Evolutionary conservation across 1,140 invertebrate genomes (phyloP).

Genomic region (Macrocentrus cingulum): DNA sequence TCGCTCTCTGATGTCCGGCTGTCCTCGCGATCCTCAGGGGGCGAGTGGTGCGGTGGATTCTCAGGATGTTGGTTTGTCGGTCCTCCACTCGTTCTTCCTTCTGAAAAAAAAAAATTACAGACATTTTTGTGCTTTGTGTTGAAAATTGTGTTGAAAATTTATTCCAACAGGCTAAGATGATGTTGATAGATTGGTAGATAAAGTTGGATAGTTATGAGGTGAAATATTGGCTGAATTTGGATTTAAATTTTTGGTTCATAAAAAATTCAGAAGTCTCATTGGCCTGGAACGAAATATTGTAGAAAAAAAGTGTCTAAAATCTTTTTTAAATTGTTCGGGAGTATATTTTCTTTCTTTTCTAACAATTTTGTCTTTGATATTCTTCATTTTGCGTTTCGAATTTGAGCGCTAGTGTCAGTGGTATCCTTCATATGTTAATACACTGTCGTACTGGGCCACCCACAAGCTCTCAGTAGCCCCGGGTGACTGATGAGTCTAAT

Average conservation of each 20-base stretch:
- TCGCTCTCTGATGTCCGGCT: slow-evolving; percentile 60
- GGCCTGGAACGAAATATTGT: no score
- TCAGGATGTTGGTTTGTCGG: slow-evolving; percentile 61
- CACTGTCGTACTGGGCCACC: slow-evolving; percentile 9
- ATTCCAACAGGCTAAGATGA: no score
- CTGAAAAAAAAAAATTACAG: slow-evolving; percentile 52
- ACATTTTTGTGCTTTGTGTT: no score
- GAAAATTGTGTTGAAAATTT: no score
- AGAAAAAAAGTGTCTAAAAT: no score
- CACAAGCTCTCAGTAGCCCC: neutral
- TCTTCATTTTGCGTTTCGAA: slow-evolving; percentile 27
- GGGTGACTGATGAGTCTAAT: slow-evolving; percentile 3
- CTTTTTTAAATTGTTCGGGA: neutral
- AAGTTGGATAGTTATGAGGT: no score
- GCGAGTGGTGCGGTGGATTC: slow-evolving; percentile 55
- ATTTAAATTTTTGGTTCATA: no score
- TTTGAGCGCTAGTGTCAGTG: neutral
- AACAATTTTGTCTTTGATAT: neutral
- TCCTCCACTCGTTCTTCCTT: slow-evolving; percentile 63
- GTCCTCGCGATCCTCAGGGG: slow-evolving; percentile 61
- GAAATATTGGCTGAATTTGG: no score
- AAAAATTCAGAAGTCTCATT: no score
- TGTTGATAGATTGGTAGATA: no score
- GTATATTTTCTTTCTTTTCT: neutral
- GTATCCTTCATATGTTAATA: slow-evolving; percentile 28